phyloP scores from a whole-genome alignment of 1,140 invertebrate species.

The Sweltsa coloradensis region DNA sequence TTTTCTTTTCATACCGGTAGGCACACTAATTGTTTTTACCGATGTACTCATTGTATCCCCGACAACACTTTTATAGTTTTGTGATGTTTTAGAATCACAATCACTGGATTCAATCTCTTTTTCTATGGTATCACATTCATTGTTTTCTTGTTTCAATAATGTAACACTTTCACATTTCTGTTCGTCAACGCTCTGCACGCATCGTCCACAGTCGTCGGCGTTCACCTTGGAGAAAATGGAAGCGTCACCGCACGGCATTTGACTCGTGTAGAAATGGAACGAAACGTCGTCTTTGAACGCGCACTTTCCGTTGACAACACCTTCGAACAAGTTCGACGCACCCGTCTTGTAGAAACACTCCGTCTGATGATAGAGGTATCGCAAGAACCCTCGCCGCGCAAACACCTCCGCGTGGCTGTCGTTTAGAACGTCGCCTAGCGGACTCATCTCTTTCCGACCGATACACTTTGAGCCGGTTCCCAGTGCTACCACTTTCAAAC shows the following conservation, averaged over 20 bases:
- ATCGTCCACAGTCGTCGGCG: not conserved
- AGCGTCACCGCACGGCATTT: constrained; percentile 88
- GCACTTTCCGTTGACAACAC: constrained; percentile 20
- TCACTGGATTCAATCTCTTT: too few relatives aligned
- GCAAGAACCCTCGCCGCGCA: constrained; percentile 64
- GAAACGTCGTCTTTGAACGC: constrained; percentile 42
- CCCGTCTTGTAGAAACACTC: constrained; percentile 26
- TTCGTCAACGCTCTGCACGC: too few relatives aligned
- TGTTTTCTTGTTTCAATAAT: too few relatives aligned
- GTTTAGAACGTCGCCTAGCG: constrained; percentile 57
- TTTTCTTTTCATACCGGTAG: too few relatives aligned
- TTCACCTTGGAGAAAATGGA: constrained; percentile 60
- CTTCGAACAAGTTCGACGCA: constrained; percentile 31
- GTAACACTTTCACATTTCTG: too few relatives aligned
- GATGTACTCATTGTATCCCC: too few relatives aligned
- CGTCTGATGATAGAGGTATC: constrained; percentile 60
- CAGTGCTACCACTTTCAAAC: constrained; percentile 59
- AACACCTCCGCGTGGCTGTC: constrained; percentile 90
- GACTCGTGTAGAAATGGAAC: constrained; percentile 80
- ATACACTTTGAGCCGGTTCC: constrained; percentile 88
- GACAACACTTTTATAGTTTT: too few relatives aligned
- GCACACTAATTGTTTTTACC: too few relatives aligned
- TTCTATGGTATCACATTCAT: too few relatives aligned
- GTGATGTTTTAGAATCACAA: too few relatives aligned
- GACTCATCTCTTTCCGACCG: constrained; percentile 52